phyloP scores from a whole-genome alignment of 2,113 vertebrate genomes.

The Uropsilus gracilis region DNA sequence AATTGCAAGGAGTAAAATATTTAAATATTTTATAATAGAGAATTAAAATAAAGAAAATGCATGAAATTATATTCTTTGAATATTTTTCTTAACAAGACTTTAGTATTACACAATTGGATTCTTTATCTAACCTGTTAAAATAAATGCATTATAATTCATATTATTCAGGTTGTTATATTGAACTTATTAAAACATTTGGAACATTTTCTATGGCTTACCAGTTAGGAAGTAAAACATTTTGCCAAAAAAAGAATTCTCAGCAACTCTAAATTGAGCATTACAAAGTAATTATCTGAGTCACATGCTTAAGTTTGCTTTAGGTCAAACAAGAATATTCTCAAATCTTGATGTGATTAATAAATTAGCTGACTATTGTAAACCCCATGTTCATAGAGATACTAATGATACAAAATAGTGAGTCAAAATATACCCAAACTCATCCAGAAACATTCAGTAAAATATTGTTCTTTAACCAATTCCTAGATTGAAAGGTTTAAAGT shows the following conservation, averaged over 20 bases:
- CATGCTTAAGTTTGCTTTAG: not conserved
- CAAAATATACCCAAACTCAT: not conserved
- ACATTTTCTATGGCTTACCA: not conserved
- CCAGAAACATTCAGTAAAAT: not conserved
- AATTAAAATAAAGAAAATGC: not conserved
- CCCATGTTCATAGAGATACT: not conserved
- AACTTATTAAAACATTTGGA: conserved; percentile 1
- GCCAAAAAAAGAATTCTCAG: not conserved
- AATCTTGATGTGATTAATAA: not conserved
- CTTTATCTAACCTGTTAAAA: not conserved
- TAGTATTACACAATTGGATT: not conserved
- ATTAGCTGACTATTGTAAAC: not conserved
- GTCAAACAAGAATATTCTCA: not conserved
- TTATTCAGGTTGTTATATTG: not conserved
- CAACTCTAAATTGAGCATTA: not conserved
- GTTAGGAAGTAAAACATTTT: not conserved
- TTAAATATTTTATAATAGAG: not conserved
- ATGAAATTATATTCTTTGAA: not conserved
- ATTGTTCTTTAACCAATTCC: not conserved
- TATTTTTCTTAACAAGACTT: conserved; percentile 22
- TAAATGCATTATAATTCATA: conserved; percentile 1
- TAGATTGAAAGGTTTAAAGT: not conserved
- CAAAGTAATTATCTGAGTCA: not conserved
- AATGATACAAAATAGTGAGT: not conserved
- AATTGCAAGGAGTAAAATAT: not conserved